phyloP scores from a whole-genome alignment of 2,113 vertebrate species.

The Meles meles region DNA sequence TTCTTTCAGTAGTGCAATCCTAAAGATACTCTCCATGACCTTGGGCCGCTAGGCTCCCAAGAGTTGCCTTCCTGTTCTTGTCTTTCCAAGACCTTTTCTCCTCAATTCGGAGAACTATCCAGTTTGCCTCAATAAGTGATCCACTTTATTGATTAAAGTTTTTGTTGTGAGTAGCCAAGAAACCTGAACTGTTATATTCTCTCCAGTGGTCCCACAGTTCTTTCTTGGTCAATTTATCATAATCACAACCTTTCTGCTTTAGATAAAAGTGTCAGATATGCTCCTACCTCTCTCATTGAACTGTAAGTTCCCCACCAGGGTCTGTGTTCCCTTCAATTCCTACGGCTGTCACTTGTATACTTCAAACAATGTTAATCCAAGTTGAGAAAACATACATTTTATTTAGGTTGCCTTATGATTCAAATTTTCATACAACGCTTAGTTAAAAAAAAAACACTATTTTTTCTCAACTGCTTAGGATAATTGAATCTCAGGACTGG shows the following conservation, averaged over 20 bases:
- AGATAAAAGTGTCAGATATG: background rate
- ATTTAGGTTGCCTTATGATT: background rate
- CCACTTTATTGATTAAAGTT: background rate
- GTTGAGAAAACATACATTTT: background rate
- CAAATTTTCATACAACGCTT: background rate
- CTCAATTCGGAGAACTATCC: background rate
- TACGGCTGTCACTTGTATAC: background rate
- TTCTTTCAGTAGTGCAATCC: background rate
- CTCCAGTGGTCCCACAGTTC: background rate
- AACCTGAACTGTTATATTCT: background rate
- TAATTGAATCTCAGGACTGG: background rate
- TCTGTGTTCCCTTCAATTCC: background rate
- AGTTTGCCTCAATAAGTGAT: background rate
- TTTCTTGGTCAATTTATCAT: background rate
- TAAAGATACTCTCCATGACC: background rate
- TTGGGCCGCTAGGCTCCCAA: background rate
- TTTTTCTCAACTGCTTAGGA: background rate
- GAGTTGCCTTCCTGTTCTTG: background rate
- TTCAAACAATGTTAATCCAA: background rate
- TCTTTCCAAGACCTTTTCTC: background rate
- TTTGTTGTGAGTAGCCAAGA: background rate
- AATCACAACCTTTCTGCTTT: background rate
- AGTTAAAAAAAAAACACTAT: background rate
- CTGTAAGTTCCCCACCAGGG: background rate
- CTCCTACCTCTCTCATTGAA: background rate